These are phyloP conservation scores for Watsonalla cultraria DNA, from an alignment of 2,888 invertebrate genomes.

Conservation along the genomic window DNA sequence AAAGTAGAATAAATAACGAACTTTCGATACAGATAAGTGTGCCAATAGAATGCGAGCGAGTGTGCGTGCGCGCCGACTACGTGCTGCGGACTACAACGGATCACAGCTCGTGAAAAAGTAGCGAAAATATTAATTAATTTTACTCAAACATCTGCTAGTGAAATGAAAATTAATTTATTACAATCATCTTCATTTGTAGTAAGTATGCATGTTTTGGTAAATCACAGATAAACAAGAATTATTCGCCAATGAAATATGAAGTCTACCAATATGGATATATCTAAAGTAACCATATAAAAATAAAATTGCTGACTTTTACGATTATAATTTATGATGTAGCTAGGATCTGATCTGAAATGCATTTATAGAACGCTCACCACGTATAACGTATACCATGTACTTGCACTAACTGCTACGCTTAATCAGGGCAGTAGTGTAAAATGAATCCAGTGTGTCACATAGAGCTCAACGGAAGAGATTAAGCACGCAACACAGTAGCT, in stretches of 20 bases:
- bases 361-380: no score
- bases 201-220: no score
- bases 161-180: slow-evolving; percentile 41
- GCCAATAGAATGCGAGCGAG: slow-evolving; percentile 54
- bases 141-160: slow-evolving; percentile 40
- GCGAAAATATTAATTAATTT: slow-evolving; percentile 53
- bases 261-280: no score
- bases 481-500: slow-evolving; percentile 49
- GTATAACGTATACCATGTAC: background rate
- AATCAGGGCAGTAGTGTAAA: slow-evolving; percentile 29
- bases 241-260: no score
- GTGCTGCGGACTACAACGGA: slow-evolving; percentile 16
- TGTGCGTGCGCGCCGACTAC: slow-evolving; percentile 38
- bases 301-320: no score
- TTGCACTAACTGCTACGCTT: background rate
- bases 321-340: no score
- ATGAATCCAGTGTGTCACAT: slow-evolving; percentile 32
- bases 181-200: slow-evolving; percentile 3
- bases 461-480: slow-evolving; percentile 56
- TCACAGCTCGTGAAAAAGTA: slow-evolving; percentile 27
- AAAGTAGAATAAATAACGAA: slow-evolving; percentile 61
- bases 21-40: slow-evolving; percentile 66
- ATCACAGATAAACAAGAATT: no score
- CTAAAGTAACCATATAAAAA: no score
- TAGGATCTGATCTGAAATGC: no score